Conservation (phyloP, 2,797 vertebrate species). For the Mallotus villosus region DNA sequence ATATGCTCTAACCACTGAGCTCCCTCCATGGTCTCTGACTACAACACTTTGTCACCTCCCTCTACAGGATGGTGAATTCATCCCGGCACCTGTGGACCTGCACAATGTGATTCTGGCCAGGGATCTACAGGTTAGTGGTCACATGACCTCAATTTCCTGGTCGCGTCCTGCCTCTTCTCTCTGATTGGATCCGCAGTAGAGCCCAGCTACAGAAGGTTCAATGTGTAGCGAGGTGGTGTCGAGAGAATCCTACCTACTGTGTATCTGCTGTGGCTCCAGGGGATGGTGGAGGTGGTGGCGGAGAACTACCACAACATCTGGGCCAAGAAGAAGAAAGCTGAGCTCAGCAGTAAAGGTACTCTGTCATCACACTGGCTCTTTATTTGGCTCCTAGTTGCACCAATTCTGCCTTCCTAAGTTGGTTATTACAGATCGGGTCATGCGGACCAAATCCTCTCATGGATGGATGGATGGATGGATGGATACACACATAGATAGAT, state of each 20-base stretch:
- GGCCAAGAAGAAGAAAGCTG: slow-evolving; percentile 97
- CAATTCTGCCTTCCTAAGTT: neutral
- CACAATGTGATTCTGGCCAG: slow-evolving; percentile 90
- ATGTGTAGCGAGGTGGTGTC: too few relatives aligned
- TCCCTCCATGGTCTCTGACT: neutral
- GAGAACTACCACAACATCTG: slow-evolving; percentile 99
- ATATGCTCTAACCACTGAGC: too few relatives aligned
- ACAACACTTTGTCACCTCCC: neutral
- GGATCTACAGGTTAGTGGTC: slow-evolving; percentile 86
- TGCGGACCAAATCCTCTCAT: neutral
- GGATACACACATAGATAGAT: neutral
- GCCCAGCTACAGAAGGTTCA: too few relatives aligned
- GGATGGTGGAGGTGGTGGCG: slow-evolving; percentile 95
- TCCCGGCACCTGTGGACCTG: slow-evolving; percentile 85
- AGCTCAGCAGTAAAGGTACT: slow-evolving; percentile 90
- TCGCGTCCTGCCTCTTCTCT: too few relatives aligned
- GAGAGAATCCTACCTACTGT: too few relatives aligned
- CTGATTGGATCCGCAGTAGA: too few relatives aligned
- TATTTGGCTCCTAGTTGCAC: neutral
- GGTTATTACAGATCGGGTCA: neutral
- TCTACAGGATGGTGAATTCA: slow-evolving; percentile 76
- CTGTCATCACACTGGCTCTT: neutral
- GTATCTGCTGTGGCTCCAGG: slow-evolving; percentile 64
- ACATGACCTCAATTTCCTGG: neutral
- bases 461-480: neutral